These are phyloP conservation scores for Drosophila oshimai DNA, from an alignment of 1,140 invertebrate species.

Conservation along the genomic window DNA sequence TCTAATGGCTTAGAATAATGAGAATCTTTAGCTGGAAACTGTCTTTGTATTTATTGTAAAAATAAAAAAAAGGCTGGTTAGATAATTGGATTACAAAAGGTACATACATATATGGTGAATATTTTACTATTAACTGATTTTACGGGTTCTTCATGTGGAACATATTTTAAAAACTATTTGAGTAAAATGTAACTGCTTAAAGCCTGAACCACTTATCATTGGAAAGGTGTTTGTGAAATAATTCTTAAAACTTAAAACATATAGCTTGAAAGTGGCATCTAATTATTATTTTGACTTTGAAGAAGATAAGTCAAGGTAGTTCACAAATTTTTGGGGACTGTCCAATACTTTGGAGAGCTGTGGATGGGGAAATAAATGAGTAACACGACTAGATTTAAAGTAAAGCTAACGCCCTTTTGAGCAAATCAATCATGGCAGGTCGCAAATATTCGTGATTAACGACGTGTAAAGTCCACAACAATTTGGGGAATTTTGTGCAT, in stretches of 20 bases:
- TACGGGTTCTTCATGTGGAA: no score
- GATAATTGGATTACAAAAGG: no score
- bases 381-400: no score
- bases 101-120: no score
- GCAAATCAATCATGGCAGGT: neutral
- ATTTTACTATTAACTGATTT: no score
- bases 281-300: neutral
- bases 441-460: neutral
- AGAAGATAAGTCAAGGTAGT: neutral
- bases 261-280: neutral
- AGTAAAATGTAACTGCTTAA: no score
- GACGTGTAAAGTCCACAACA: constrained; percentile 9
- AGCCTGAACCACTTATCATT: no score
- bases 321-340: neutral
- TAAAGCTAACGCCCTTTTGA: neutral
- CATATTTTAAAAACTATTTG: no score
- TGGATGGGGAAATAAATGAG: no score
- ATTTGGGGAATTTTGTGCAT: constrained; percentile 22
- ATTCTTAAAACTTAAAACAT: neutral
- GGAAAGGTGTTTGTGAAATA: no score
- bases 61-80: neutral
- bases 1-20: neutral
- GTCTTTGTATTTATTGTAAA: neutral
- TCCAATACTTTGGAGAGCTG: no score
- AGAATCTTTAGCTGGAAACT: neutral